Conservation (phyloP, 2,113 vertebrate species). For the Megaptera novaeangliae region DNA sequence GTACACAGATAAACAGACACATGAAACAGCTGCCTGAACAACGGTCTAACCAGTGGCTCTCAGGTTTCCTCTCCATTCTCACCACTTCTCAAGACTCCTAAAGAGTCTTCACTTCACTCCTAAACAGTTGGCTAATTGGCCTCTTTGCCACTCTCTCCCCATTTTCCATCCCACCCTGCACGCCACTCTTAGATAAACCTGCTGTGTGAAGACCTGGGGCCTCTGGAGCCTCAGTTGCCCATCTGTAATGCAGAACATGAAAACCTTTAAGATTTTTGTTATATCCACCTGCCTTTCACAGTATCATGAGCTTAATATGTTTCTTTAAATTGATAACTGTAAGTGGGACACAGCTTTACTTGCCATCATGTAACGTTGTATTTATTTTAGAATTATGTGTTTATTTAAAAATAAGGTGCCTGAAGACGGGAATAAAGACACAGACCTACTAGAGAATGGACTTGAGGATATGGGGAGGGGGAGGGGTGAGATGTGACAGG, state of each 20-base stretch:
- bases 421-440: neutral
- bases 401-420: slow-evolving; percentile 1
- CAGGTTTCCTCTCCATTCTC: neutral
- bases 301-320: neutral
- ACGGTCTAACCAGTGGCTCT: neutral
- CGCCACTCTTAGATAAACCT: neutral
- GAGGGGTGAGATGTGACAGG: too few species aligned
- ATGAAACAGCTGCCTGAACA: neutral
- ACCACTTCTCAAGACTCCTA: neutral
- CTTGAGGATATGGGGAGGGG: too few species aligned
- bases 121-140: neutral
- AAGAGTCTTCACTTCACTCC: neutral
- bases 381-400: neutral
- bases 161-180: neutral
- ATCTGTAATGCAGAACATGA: neutral
- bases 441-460: too few species aligned
- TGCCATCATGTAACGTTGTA: neutral
- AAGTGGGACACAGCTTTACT: neutral
- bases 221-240: neutral
- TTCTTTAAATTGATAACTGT: neutral
- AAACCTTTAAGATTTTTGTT: neutral
- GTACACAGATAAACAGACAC: neutral
- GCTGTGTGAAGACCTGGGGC: neutral
- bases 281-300: neutral
- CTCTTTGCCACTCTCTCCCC: neutral